Evolutionary conservation across 2,888 invertebrate genomes (phyloP).

Genomic region (Limenitis camilla): DNA sequence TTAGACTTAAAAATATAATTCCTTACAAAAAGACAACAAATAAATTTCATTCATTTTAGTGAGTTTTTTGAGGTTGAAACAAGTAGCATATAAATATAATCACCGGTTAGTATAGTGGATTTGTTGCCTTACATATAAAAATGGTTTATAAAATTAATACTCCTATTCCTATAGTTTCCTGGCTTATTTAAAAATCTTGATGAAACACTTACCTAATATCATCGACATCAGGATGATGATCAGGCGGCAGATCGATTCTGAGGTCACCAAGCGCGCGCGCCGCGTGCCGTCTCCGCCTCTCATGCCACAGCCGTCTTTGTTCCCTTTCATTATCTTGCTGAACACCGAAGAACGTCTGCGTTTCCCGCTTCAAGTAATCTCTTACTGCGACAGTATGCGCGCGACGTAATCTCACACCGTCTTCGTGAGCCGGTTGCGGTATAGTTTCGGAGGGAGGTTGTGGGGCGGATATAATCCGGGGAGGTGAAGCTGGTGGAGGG

Average conservation of each 20-base stretch:
- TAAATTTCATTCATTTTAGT: too few species aligned
- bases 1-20: too few species aligned
- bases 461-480: slow-evolving; percentile 49
- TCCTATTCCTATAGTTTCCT: too few species aligned
- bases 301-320: slow-evolving; percentile 84
- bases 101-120: too few species aligned
- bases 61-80: too few species aligned
- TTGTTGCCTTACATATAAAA: too few species aligned
- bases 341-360: slow-evolving; percentile 89
- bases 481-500: slow-evolving; percentile 62
- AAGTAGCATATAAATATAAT: too few species aligned
- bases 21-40: too few species aligned
- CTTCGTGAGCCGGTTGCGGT: slow-evolving; percentile 60
- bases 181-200: background rate
- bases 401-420: slow-evolving; percentile 62
- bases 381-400: slow-evolving; percentile 62
- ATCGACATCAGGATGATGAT: slow-evolving; percentile 76
- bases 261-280: slow-evolving; percentile 79
- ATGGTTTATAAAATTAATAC: too few species aligned
- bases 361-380: slow-evolving; percentile 84
- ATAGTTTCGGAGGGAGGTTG: slow-evolving; percentile 43
- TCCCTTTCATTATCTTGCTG: slow-evolving; percentile 84
- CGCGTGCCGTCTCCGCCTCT: slow-evolving; percentile 85
- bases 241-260: slow-evolving; percentile 74
- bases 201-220: slow-evolving; percentile 63